Percentiles rank a stretch among this genome's conserved stretches.
Conservation (phyloP, 1,140 invertebrate species). For the Cephus cinctus region DNA sequence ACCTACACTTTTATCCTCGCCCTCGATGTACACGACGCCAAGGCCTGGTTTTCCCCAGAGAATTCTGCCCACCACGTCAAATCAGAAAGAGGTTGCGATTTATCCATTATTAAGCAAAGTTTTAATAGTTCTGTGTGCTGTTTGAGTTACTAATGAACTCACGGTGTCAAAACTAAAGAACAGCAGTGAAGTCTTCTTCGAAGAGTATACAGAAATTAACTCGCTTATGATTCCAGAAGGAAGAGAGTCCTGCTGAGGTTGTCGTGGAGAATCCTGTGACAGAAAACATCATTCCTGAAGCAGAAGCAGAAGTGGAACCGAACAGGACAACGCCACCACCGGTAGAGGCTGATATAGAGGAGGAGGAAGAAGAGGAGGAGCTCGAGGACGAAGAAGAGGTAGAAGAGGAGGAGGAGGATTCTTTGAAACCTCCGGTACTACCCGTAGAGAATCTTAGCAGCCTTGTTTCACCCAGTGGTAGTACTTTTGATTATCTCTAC, state of each 20-base stretch:
- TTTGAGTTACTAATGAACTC: too few species aligned
- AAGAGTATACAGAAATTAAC: not conserved
- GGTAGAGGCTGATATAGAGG: conserved; percentile 17
- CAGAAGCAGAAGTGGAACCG: conserved; percentile 26
- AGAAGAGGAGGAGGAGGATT: conserved; percentile 40
- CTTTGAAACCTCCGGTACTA: conserved; percentile 43
- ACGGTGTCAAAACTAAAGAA: too few species aligned
- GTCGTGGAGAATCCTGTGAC: conserved; percentile 44
- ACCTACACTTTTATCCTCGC: conserved; percentile 64
- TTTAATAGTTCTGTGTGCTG: too few species aligned
- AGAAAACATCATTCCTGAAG: conserved; percentile 32
- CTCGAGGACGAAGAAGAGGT: conserved; percentile 10
- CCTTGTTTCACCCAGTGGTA: conserved; percentile 47
- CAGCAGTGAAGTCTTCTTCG: too few species aligned
- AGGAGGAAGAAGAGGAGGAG: conserved; percentile 24
- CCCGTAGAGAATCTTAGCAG: conserved; percentile 47
- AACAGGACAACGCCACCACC: conserved; percentile 8
- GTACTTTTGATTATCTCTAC: conserved; percentile 82
- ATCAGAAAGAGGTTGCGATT: conserved; percentile 42
- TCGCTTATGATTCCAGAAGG: conserved; percentile 31
- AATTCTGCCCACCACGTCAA: conserved; percentile 55
- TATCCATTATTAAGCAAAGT: not conserved
- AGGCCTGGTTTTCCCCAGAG: conserved; percentile 73
- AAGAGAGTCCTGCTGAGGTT: conserved; percentile 42
- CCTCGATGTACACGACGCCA: conserved; percentile 64